phyloP scores from a whole-genome alignment of 2,888 invertebrate species.

The Drosophila demipolita region DNA sequence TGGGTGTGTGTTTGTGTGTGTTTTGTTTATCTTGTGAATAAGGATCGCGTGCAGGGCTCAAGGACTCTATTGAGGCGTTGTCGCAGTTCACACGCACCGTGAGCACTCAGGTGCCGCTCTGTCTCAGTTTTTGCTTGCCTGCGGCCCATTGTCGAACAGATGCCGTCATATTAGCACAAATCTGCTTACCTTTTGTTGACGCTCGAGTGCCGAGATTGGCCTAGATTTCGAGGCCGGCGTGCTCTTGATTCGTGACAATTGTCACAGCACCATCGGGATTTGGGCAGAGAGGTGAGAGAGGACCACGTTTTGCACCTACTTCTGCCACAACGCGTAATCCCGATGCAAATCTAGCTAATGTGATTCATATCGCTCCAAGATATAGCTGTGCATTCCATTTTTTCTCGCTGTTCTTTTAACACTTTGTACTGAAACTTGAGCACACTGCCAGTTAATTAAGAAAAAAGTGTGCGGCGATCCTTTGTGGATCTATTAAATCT shows the following conservation, averaged over 20 bases:
- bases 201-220: conserved; percentile 68
- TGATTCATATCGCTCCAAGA: conserved; percentile 66
- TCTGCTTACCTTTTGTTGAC: conserved; percentile 75
- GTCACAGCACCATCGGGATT: conserved; percentile 64
- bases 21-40: conserved; percentile 52
- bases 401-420: conserved; percentile 69
- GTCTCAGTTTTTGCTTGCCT: conserved; percentile 28
- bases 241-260: conserved; percentile 75
- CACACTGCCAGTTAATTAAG: conserved; percentile 60
- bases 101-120: conserved; percentile 35
- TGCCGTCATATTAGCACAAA: conserved; percentile 80
- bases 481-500: conserved; percentile 23
- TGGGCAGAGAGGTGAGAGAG: conserved; percentile 60
- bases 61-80: conserved; percentile 55
- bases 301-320: conserved; percentile 29
- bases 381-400: conserved; percentile 13
- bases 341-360: conserved; percentile 79
- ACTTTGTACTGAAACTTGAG: conserved; percentile 71
- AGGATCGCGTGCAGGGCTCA: conserved; percentile 33
- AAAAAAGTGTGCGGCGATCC: conserved; percentile 20
- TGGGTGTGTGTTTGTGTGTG: background rate
- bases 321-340: conserved; percentile 63
- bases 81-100: conserved; percentile 66
- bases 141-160: conserved; percentile 60
- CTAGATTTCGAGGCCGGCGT: conserved; percentile 51